A percentile compares a stretch with the other conserved stretches of the same genome.
These are phyloP conservation scores for Lipotes vexillifer DNA, from an alignment of 2,113 vertebrate genomes.

Conservation along the genomic window DNA sequence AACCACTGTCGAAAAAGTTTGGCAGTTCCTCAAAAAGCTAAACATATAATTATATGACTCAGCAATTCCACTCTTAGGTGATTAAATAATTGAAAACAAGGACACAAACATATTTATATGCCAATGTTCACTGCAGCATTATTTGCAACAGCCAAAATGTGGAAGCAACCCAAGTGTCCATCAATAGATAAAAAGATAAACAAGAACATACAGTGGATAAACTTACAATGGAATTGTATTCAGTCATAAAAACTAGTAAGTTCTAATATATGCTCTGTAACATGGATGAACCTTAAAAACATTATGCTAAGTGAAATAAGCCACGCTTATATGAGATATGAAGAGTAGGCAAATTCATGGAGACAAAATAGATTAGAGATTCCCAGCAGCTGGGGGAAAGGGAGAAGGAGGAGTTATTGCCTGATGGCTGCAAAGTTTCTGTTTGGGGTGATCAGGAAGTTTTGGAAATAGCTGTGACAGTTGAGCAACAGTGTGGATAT, in stretches of 20 bases:
- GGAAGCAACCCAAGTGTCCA: background rate
- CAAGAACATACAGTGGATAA: background rate
- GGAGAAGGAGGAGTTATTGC: background rate
- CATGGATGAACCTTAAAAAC: background rate
- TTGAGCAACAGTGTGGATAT: background rate
- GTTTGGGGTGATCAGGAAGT: background rate
- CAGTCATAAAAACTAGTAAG: background rate
- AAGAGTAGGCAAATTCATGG: background rate
- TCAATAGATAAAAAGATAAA: background rate
- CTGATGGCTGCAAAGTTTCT: background rate
- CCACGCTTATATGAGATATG: background rate
- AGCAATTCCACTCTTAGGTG: background rate
- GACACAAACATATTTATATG: background rate
- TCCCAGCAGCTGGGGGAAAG: background rate
- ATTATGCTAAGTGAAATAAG: background rate
- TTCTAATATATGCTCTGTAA: background rate
- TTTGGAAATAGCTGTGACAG: background rate
- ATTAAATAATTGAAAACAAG: background rate
- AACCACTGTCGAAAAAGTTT: background rate
- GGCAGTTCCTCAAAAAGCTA: background rate
- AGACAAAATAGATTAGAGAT: background rate
- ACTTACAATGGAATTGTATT: background rate
- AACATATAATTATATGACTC: background rate
- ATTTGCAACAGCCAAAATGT: background rate
- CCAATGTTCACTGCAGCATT: background rate